phyloP scores from a whole-genome alignment of 2,113 vertebrate genomes.

The Pelvicachromis taeniatus region DNA sequence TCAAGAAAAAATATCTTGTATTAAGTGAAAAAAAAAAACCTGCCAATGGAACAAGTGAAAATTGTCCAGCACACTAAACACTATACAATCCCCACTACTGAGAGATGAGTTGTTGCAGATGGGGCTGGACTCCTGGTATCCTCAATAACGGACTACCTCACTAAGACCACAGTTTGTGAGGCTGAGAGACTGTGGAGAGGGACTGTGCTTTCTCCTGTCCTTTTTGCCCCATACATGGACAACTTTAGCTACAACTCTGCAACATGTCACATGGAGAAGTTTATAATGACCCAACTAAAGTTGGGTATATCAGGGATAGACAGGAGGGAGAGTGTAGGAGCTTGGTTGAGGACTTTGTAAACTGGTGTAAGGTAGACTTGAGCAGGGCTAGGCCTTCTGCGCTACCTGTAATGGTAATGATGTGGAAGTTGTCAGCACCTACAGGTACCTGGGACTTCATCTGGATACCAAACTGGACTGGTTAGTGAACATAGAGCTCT shows the following conservation, averaged over 20 bases:
- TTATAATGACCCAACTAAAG: not conserved
- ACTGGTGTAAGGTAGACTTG: not conserved
- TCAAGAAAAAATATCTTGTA: too few relatives aligned
- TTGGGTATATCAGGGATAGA: not conserved
- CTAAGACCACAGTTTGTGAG: not conserved
- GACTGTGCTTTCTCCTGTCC: not conserved
- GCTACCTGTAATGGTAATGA: not conserved
- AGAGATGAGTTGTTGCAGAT: not conserved
- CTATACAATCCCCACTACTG: not conserved
- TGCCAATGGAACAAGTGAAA: too few relatives aligned
- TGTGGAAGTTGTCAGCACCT: not conserved
- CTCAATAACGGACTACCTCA: accelerated
- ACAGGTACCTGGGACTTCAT: not conserved
- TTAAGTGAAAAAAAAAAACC: too few relatives aligned
- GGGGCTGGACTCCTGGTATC: not conserved
- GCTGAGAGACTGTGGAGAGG: not conserved
- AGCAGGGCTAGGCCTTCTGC: not conserved
- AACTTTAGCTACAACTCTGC: not conserved
- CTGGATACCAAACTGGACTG: not conserved
- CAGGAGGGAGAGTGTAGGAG: not conserved
- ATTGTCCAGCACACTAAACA: not conserved
- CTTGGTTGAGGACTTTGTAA: not conserved
- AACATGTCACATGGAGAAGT: not conserved
- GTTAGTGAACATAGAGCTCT: not conserved
- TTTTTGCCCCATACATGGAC: not conserved